Base-by-base conservation (phyloP, 2,888 invertebrate species). In the Tenthredo mesomela region DNA sequence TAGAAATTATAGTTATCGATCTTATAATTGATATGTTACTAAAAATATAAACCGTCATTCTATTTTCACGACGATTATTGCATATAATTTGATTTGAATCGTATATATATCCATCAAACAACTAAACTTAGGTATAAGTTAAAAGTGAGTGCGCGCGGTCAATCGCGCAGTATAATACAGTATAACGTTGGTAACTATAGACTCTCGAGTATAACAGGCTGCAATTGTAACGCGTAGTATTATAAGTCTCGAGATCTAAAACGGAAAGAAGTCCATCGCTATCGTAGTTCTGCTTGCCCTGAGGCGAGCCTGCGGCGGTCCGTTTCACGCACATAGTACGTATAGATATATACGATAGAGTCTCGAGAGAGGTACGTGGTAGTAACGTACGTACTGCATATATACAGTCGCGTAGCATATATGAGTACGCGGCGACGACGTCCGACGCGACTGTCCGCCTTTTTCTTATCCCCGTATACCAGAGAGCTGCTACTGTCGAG, bases 401-500 rank as follows among this genome's bases (percentile, higher is more conserved):
- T n/a, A n/a, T n/a, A 73, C 21, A 73, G 2, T 25, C 25, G 37
- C 10, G n/a, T 37, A 9, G 25, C 43, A 40, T 25, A 40, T 25
- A 33, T 67, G 67, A 67, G 67, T 67, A 67, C 25, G 61, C 47
- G 54, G 25, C 25, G 77, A 40, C 29, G 47, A 40, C 29, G 47
- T 61, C 15, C 58, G 61, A 40, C 80, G n/a, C 54, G 80, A 80
- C 58, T 37, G 80, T 84, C 84, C 84, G 54, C 65, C 77, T 86
- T 82, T 87, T 71, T 85, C 77, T 73, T 80, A 50, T 73, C 82
- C 80, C 87, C 70, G 86, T 70, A 37, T 70, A 37, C 47, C 29
- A 29, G 29, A n/a, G n/a, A n/a, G n/a, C n/a, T n/a, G n/a, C 65
- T 50, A 33, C 18, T 33, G 40, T 54, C 29, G 54, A 33, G 15